These are phyloP conservation scores for Sisor rabdophorus DNA, from an alignment of 2,113 vertebrate genomes.

Conservation along the genomic window DNA sequence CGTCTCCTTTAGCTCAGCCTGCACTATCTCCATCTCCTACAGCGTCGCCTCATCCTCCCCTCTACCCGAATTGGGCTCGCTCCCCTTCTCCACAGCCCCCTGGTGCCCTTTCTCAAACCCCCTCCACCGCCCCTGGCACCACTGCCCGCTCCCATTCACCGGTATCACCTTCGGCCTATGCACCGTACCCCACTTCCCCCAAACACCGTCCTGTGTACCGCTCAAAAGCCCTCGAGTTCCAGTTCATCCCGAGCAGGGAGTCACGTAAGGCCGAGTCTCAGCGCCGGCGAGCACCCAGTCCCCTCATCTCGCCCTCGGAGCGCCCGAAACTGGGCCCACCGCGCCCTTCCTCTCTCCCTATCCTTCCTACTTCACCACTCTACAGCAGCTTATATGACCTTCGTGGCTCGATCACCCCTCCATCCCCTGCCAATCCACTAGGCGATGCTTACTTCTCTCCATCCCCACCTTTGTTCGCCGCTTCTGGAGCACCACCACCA, in stretches of 20 bases:
- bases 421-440: slow-evolving; percentile 72
- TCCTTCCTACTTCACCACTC: slow-evolving; percentile 77
- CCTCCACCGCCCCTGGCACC: slow-evolving; percentile 36
- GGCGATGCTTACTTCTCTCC: slow-evolving; percentile 80
- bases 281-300: slow-evolving; percentile 82
- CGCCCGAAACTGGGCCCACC: slow-evolving; percentile 77
- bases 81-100: slow-evolving; percentile 74
- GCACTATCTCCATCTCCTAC: slow-evolving; percentile 69
- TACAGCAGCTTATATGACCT: slow-evolving; percentile 75
- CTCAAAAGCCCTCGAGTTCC: slow-evolving; percentile 74
- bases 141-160: slow-evolving; percentile 70
- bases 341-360: slow-evolving; percentile 83
- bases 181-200: slow-evolving; percentile 75
- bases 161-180: slow-evolving; percentile 74
- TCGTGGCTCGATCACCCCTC: slow-evolving; percentile 69
- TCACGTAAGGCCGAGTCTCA: slow-evolving; percentile 72
- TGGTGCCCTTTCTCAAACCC: slow-evolving; percentile 67
- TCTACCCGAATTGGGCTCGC: slow-evolving; percentile 67
- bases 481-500: slow-evolving; percentile 74
- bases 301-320: slow-evolving; percentile 80
- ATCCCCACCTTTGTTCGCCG: slow-evolving; percentile 76
- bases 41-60: slow-evolving; percentile 61
- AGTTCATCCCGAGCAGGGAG: slow-evolving; percentile 73
- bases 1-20: slow-evolving; percentile 72
- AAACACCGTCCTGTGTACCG: slow-evolving; percentile 73